Conservation (phyloP, 2,113 vertebrate genomes). For the Lamprologus speciosus region DNA sequence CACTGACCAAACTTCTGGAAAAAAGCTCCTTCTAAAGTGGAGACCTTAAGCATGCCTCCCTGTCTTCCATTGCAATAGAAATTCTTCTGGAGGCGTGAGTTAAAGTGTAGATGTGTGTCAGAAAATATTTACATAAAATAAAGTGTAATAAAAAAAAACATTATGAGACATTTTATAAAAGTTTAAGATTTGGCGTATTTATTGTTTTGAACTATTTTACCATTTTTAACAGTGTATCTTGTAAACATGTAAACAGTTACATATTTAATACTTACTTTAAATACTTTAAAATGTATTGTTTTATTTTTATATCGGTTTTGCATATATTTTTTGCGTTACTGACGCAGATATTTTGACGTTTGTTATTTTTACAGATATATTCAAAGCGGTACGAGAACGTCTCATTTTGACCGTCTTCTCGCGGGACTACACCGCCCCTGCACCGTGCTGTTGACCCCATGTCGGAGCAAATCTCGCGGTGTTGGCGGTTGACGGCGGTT, state of each 20-base stretch:
- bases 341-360: background rate
- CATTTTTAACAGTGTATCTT: background rate
- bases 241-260: background rate
- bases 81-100: background rate
- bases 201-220: background rate
- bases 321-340: background rate
- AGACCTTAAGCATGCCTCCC: background rate
- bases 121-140: background rate
- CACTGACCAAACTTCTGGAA: background rate
- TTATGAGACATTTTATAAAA: background rate
- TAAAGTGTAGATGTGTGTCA: background rate
- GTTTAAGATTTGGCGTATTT: background rate
- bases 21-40: background rate
- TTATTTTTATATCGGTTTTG: background rate
- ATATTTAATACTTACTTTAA: background rate
- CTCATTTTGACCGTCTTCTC: slow-evolving; percentile 18
- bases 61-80: background rate
- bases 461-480: slow-evolving; percentile 60
- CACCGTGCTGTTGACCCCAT: background rate
- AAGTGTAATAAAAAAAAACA: background rate
- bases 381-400: background rate
- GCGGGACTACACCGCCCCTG: slow-evolving; percentile 24
- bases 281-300: background rate
- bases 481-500: slow-evolving; percentile 28
- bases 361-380: background rate